phyloP scores from a whole-genome alignment of 2,113 vertebrate genomes.

The Pica pica region DNA sequence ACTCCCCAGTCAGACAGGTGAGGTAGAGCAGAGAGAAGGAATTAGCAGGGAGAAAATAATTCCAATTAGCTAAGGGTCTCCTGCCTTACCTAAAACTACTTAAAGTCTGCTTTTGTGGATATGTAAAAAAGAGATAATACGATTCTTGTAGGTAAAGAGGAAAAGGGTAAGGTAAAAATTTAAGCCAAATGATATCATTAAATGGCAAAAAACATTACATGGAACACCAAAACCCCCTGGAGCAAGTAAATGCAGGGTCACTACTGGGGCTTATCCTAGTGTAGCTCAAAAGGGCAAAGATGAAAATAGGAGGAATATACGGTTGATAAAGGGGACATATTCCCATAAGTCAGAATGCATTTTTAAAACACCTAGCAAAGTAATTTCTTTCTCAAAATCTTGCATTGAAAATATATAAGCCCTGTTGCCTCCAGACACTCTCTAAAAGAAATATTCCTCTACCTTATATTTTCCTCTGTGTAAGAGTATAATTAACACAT shows the following conservation, averaged over 20 bases:
- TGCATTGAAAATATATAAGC: not conserved
- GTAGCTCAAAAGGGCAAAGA: not conserved
- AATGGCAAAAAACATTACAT: not conserved
- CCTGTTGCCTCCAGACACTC: not conserved
- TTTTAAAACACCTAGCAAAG: not conserved
- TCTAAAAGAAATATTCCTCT: not conserved
- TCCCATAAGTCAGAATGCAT: not conserved
- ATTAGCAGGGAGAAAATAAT: not conserved
- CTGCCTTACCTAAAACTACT: not conserved
- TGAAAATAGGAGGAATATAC: not conserved
- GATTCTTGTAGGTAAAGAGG: not conserved
- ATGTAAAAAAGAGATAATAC: not conserved
- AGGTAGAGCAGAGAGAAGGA: not conserved
- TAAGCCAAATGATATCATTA: not conserved
- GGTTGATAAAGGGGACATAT: not conserved
- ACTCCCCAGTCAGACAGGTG: not conserved
- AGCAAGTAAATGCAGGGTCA: not conserved
- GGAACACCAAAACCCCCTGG: not conserved
- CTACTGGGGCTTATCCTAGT: not conserved
- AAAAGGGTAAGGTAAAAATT: not conserved
- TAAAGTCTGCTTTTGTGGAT: not conserved
- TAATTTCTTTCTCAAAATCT: not conserved
- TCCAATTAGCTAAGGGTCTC: not conserved
- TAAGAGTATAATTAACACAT: not conserved
- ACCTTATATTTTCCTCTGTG: not conserved